These are phyloP conservation scores for Chorisops tibialis DNA, from an alignment of 2,888 invertebrate species.

Conservation along the genomic window DNA sequence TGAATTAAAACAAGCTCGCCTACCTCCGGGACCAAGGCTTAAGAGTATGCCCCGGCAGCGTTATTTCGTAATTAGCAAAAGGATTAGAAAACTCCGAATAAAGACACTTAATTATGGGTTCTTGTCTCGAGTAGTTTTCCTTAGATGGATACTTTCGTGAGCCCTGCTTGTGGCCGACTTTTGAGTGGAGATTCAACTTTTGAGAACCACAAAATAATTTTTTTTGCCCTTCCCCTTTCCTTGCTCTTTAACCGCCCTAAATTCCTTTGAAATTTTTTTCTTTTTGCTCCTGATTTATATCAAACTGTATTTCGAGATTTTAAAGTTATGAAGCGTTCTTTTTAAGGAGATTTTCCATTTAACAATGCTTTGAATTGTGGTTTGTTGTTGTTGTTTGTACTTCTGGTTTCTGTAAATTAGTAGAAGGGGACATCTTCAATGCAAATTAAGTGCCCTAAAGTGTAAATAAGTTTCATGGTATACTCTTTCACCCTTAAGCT, in stretches of 20 bases:
- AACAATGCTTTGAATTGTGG: too few relatives aligned
- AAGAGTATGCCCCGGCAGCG: neutral
- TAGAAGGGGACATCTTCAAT: too few relatives aligned
- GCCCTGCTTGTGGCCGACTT: neutral
- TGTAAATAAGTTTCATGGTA: neutral
- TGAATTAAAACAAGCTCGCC: neutral
- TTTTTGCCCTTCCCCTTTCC: neutral
- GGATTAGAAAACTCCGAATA: constrained; percentile 19
- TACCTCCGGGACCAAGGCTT: constrained; percentile 3
- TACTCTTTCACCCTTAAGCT: neutral
- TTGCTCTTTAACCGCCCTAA: neutral
- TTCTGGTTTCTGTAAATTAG: too few relatives aligned
- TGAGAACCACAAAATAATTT: neutral
- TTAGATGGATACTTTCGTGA: constrained; percentile 1
- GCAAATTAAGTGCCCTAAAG: neutral
- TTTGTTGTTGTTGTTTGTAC: too few relatives aligned
- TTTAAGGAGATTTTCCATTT: too few relatives aligned
- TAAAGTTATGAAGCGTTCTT: too few relatives aligned
- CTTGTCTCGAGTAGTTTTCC: constrained; percentile 18
- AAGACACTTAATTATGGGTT: constrained; percentile 20
- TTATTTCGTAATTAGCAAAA: constrained; percentile 22
- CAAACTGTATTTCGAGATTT: too few relatives aligned
- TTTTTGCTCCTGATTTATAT: neutral
- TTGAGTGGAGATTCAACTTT: neutral
- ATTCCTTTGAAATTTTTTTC: constrained; percentile 6